Evolutionary conservation across 92 coral and sea anemone species (phyloP), one percentile per base, ranked within the genome.

Genomic region (Bergia sp.): DNA sequence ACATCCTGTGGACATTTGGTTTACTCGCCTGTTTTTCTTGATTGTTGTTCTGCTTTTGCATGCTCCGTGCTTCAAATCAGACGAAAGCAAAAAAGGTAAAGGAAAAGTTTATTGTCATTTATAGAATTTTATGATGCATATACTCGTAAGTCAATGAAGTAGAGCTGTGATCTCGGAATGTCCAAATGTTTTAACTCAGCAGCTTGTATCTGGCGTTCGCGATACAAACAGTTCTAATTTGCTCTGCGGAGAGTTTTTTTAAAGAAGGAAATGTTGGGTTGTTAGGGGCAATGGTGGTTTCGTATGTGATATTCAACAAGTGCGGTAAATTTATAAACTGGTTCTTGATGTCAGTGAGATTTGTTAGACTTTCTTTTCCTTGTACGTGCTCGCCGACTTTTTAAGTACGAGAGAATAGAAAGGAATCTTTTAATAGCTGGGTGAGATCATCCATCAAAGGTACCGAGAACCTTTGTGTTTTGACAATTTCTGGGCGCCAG

Each of bases 381-480:
- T 5, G 44, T 83, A 65, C 77, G 87, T 83, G 78, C 77, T 67
- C 65, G 77, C 78, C 77, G 87, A 42, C 87, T 29, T 44, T 39
- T 11, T 16, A 84, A 55, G 39, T 20, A n/a, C 43, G 18, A 71
- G 7, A 84, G 58, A 69, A 45, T 69, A 43, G 87, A 84, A 84
- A 71, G 79, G 87, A 84, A 84, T 84, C 79, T 84, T 10, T 84
- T 69, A 72, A 84, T 84, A 41, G 64, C 8, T 72, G n/a, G 37
- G 87, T 44, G 74, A 84, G 87, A 71, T 84, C 77, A 84, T 73
- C 61, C 79, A 84, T 84, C 79, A 84, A 84, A 84, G 87, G 72
- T 37, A 73, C 87, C 87, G 87, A 45, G 87, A 41, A 42, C 37
- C 79, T 84, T 84, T 84, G 87, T 84, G 44, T 67, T 71, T 80